A percentile compares a stretch with the other conserved stretches of the same genome.
Conservation (phyloP, 2,113 vertebrate species). For the Engystomops pustulosus region DNA sequence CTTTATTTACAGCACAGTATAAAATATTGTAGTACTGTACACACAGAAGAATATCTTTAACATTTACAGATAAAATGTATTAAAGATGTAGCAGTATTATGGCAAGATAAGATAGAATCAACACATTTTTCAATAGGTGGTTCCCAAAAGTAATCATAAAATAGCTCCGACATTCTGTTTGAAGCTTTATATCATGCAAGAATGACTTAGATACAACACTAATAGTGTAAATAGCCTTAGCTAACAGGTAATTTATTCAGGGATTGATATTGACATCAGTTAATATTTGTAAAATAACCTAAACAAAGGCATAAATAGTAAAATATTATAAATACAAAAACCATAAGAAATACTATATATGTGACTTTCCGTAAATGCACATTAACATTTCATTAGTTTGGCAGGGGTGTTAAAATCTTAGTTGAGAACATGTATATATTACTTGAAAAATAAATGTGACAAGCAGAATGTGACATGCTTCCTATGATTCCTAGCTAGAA, state of each 20-base stretch:
- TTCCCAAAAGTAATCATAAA: constrained; percentile 35
- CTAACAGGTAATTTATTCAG: constrained; percentile 26
- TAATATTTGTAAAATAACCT: constrained; percentile 33
- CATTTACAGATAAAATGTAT: constrained; percentile 38
- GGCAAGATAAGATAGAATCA: constrained; percentile 7
- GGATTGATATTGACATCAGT: constrained; percentile 25
- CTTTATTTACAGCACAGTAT: constrained; percentile 25
- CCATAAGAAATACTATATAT: not conserved
- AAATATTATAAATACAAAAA: not conserved
- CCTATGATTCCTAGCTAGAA: too few relatives aligned
- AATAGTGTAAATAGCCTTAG: not conserved
- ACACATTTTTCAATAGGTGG: constrained; percentile 32
- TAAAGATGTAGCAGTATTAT: constrained; percentile 25
- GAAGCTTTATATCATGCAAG: not conserved
- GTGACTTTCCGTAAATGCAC: too few relatives aligned
- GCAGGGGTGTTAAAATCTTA: too few relatives aligned
- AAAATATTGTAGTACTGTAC: not conserved
- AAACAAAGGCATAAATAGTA: not conserved
- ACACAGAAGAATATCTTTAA: not conserved
- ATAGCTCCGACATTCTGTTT: not conserved
- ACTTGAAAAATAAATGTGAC: too few relatives aligned
- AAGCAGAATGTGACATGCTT: too few relatives aligned
- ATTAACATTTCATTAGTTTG: too few relatives aligned
- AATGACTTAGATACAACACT: not conserved
- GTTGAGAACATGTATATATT: too few relatives aligned